Evolutionary conservation across 2,888 invertebrate species (phyloP).

Genomic region (Drosophila austrosaltans): DNA sequence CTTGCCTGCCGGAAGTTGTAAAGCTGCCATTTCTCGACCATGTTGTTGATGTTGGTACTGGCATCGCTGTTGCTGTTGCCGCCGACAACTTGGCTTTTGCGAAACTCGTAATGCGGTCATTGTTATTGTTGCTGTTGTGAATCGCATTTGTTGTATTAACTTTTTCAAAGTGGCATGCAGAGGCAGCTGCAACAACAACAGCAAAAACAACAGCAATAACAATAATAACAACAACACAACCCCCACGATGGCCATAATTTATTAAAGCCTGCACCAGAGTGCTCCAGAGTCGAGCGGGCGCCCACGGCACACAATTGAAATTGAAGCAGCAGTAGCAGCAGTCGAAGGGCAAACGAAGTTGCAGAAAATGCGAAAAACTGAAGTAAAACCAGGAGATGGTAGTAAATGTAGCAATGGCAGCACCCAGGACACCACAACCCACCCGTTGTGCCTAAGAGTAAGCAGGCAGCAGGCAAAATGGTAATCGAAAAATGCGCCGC

Average conservation of each 20-base stretch:
- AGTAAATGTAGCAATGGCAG: neutral
- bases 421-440: neutral
- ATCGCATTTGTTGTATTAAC: slow-evolving; percentile 77
- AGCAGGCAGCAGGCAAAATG: slow-evolving; percentile 58
- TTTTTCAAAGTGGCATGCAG: slow-evolving; percentile 71
- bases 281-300: slow-evolving; percentile 69
- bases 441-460: slow-evolving; percentile 11
- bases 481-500: slow-evolving; percentile 72
- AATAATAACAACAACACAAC: slow-evolving; percentile 24
- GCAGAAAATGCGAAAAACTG: slow-evolving; percentile 69
- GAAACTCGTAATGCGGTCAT: slow-evolving; percentile 79
- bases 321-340: slow-evolving; percentile 63
- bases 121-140: slow-evolving; percentile 51
- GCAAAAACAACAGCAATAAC: slow-evolving; percentile 27
- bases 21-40: slow-evolving; percentile 79
- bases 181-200: slow-evolving; percentile 32
- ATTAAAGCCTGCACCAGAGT: slow-evolving; percentile 79
- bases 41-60: slow-evolving; percentile 56
- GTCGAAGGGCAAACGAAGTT: slow-evolving; percentile 51
- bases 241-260: slow-evolving; percentile 68
- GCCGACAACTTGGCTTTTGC: slow-evolving; percentile 67
- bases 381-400: slow-evolving; percentile 16
- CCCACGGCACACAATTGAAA: slow-evolving; percentile 73
- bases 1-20: slow-evolving; percentile 78
- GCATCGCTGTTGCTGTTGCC: slow-evolving; percentile 51